Evolutionary conservation across 2,113 vertebrate genomes (phyloP), one percentile per base, ranked within the genome.

Genomic region (Lathamus discolor): DNA sequence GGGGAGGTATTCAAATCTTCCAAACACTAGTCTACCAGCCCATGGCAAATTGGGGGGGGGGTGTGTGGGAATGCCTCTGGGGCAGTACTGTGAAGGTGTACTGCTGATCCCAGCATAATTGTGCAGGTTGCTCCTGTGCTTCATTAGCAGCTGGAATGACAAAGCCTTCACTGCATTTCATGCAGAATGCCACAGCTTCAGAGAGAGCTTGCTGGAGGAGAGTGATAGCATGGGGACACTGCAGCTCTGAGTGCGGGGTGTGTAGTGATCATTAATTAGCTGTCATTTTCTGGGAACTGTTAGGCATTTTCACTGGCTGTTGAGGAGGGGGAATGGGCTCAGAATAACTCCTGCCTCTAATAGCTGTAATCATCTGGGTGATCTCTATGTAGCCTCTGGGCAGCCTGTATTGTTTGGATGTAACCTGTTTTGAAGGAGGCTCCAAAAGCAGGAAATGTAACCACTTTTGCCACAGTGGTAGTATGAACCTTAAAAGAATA

Each of bases 211-310:
- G 29, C 51, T 79, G 44, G 37, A 51, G 46, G 19, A 55, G 25
- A 11, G 33, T 10, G 3, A 3, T 18, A 49, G 16, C 3, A 2
- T 6, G 1, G 23, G 5, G 27, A 10, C 39, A 17, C 9, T 68
- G 46, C 15, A 11, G 48, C 31, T 74, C 13, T 49, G 27, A 17
- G 28, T 17, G 18, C 59, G 25, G 7, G 48, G 7, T 22, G 13
- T 51, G 54, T 12, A 61, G 31, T 3, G 9, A 23, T 88, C 27
- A 14, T 57, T 78, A 79, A 39, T 16, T 37, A 85, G 17, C 35
- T 67, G 49, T 55, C 24, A 28, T 59, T 80, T 35, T 67, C 49
- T 79, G 61, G 31, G 16, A 59, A 25, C 28, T 59, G n/a, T 62
- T 14, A 15, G 67, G 48, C 44, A 22, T 75, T 61, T 55, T 88